These are phyloP conservation scores for Meandrina meandrites DNA, from an alignment of 92 coral and sea anemone species.

Conservation along the genomic window DNA sequence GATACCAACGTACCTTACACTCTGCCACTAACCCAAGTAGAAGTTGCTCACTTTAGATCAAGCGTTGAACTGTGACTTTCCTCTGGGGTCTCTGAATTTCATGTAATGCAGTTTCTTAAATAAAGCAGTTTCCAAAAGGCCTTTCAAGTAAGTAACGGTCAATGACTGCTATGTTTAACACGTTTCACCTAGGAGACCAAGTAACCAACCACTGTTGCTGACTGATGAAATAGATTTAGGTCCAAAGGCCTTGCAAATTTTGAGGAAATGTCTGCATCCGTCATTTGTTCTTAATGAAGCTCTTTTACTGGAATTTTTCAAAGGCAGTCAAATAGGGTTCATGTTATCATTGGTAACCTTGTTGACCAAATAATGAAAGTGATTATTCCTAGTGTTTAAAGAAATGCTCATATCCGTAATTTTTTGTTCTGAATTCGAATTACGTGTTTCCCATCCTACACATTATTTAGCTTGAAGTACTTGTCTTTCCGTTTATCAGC, in stretches of 20 bases:
- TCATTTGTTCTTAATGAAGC: background rate
- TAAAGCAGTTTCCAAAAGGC: background rate
- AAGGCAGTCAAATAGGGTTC: background rate
- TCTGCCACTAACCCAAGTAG: background rate
- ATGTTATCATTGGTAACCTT: background rate
- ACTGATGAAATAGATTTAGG: background rate
- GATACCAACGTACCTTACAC: background rate
- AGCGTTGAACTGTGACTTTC: background rate
- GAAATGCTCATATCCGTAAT: background rate
- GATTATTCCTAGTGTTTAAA: background rate
- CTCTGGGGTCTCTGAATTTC: background rate
- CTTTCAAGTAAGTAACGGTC: background rate
- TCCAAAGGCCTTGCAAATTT: background rate
- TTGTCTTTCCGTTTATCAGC: background rate
- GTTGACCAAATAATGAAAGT: background rate
- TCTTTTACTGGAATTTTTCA: background rate
- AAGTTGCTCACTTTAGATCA: background rate
- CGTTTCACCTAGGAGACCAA: conserved; percentile 1
- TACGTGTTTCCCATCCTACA: background rate
- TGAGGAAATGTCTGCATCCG: background rate
- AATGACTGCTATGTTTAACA: background rate
- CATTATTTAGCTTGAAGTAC: background rate
- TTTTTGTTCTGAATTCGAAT: background rate
- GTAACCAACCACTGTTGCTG: background rate
- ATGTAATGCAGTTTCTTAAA: background rate